Conservation (phyloP, 1,140 invertebrate genomes). For the Ephestia elutella region DNA sequence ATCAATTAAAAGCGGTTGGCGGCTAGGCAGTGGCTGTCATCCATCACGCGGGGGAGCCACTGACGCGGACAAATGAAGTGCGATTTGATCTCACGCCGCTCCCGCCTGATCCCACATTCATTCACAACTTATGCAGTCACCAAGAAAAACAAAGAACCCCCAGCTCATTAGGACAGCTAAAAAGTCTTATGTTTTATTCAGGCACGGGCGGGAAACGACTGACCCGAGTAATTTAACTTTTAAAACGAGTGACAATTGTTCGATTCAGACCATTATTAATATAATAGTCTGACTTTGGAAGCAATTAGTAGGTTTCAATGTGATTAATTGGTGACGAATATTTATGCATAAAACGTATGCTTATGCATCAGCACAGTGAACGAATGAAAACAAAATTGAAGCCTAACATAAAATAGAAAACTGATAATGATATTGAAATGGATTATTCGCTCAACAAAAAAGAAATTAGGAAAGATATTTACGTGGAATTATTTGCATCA, state of each 20-base stretch:
- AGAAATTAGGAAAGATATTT: too few species aligned
- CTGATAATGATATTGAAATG: too few species aligned
- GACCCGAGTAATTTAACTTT: constrained; percentile 69
- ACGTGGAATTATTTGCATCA: too few species aligned
- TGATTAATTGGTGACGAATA: constrained; percentile 15
- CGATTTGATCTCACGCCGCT: constrained; percentile 56
- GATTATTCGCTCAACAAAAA: neutral
- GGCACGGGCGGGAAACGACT: constrained; percentile 42
- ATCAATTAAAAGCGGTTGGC: constrained; percentile 64
- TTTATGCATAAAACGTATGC: neutral
- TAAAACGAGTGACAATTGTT: constrained; percentile 66
- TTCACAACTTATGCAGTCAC: constrained; percentile 67
- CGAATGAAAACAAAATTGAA: too few species aligned
- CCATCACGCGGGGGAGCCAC: constrained; percentile 36
- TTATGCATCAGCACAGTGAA: too few species aligned
- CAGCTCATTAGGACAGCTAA: constrained; percentile 62
- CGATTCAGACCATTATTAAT: constrained; percentile 49
- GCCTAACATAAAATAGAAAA: too few species aligned
- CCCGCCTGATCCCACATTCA: constrained; percentile 55
- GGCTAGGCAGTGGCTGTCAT: constrained; percentile 35
- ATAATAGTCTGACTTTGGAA: constrained; percentile 36
- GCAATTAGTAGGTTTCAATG: constrained; percentile 31
- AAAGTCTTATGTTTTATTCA: constrained; percentile 72
- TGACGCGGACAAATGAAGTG: constrained; percentile 71
- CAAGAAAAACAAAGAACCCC: constrained; percentile 60